Percentiles rank a stretch among this genome's conserved stretches.
These are phyloP conservation scores for Spialia ferax DNA, from an alignment of 2,888 invertebrate species.

Conservation along the genomic window DNA sequence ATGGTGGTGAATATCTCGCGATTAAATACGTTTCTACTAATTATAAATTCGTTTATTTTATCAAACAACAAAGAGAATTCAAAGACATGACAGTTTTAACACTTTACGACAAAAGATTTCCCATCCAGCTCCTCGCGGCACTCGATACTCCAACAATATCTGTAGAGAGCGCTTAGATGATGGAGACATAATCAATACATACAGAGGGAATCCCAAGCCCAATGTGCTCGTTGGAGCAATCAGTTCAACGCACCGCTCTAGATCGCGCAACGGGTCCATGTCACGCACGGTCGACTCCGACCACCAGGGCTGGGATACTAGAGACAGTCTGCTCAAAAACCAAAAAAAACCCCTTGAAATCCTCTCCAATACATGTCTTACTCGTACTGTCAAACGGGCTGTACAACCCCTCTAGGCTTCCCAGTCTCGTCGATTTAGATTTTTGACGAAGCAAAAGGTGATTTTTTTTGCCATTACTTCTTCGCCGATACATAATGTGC, in stretches of 20 bases:
- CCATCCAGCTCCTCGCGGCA: neutral
- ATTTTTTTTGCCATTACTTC: too few relatives aligned
- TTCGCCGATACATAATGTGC: too few relatives aligned
- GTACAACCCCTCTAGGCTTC: too few relatives aligned
- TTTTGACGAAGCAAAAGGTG: too few relatives aligned
- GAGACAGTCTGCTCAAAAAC: neutral
- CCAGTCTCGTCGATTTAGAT: too few relatives aligned
- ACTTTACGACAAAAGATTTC: too few relatives aligned
- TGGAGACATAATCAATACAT: neutral
- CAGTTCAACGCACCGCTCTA: conserved; percentile 39
- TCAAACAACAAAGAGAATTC: too few relatives aligned
- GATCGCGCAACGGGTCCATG: conserved; percentile 38
- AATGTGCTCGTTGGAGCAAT: conserved; percentile 40
- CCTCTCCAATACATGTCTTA: neutral
- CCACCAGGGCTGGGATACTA: conserved; percentile 18
- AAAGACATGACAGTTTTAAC: too few relatives aligned
- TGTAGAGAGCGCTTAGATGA: neutral
- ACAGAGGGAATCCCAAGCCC: conserved; percentile 19
- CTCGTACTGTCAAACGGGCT: neutral
- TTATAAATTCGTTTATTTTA: too few relatives aligned
- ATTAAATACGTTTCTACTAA: too few relatives aligned
- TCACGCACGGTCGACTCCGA: conserved; percentile 36
- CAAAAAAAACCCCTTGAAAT: neutral
- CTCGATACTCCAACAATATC: neutral
- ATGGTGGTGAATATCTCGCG: too few relatives aligned